Base-by-base conservation (phyloP, 2,797 vertebrate species). In the Malacoraja senta region DNA sequence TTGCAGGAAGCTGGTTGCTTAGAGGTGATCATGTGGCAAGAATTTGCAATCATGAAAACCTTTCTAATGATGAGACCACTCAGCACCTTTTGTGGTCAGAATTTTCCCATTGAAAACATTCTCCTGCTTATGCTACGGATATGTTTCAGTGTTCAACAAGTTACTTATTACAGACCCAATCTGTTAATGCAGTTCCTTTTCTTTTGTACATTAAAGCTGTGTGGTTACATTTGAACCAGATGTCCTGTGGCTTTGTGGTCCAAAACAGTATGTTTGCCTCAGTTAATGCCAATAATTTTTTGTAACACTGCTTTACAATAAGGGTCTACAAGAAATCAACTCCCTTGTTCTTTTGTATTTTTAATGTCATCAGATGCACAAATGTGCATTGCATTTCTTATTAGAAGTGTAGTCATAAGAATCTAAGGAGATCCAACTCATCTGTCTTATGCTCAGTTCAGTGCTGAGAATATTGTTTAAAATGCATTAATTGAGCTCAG, bases 141-240 rank as follows among this genome's bases (percentile, higher is more conserved):
- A 9, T 91, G 68, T 74, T 91, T 91, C 53, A 61, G 38, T 91
- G 9, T 91, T 74, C 68, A 44, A 29, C 32, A 91, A 61, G 88
- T 35, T 91, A 72, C 35, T 72, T 72, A 74, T 72, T 91, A 44
- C 68, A 24, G 8, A 44, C 19, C 32, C 1, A 91, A 74, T 9
- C 86, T 71, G 38, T 32, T 71, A 44, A 91, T 71, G 21, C 68
- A 71, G 24, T 91, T 38, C 65, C 6, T 44, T 91, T 91, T 72
- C 24, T 15, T 44, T 6, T 2, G 19, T 74, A 53, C 68, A 72
- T 91, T 74, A 53, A 72, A 72, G 21, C 32, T 71, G 21, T 68
- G 4, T 19, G 15, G 63, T 21, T 91, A 65, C 29, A 68, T 72
- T 71, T 74, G 65, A 91, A 26, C 32, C 88, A 91, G 65, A 68